A percentile compares a stretch with the other conserved stretches of the same genome.
Conservation (phyloP, 1,140 invertebrate species). For the Aphidius ervi region DNA sequence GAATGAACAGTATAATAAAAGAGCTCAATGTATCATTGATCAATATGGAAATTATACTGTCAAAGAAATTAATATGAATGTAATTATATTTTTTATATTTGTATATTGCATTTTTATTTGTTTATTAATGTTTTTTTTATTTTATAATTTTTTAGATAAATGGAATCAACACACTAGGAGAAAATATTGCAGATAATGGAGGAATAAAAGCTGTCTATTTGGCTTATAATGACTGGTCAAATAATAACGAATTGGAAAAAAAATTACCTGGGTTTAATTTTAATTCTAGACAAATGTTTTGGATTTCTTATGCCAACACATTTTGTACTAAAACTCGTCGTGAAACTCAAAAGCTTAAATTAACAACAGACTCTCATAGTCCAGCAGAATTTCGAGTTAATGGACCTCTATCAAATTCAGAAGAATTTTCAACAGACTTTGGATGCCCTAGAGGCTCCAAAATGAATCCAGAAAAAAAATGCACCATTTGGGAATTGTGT, state of each 20-base stretch:
- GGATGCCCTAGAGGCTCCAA: slow-evolving; percentile 66
- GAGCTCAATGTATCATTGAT: slow-evolving; percentile 64
- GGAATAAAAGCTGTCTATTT: slow-evolving; percentile 82
- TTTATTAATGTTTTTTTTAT: neutral
- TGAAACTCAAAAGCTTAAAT: slow-evolving; percentile 65
- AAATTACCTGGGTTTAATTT: slow-evolving; percentile 54
- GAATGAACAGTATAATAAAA: slow-evolving; percentile 57
- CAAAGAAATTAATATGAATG: slow-evolving; percentile 56
- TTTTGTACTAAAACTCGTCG: slow-evolving; percentile 55
- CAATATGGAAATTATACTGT: slow-evolving; percentile 67
- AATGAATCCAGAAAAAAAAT: slow-evolving; percentile 85
- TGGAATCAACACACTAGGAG: slow-evolving; percentile 81
- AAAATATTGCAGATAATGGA: slow-evolving; percentile 89
- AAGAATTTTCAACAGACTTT: slow-evolving; percentile 76
- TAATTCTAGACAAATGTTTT: slow-evolving; percentile 1
- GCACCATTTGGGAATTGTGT: slow-evolving; percentile 74
- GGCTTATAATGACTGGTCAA: slow-evolving; percentile 70
- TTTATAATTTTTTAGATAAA: slow-evolving; percentile 61
- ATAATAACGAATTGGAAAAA: slow-evolving; percentile 61
- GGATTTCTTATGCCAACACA: slow-evolving; percentile 43
- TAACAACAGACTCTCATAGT: slow-evolving; percentile 64
- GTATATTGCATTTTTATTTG: neutral
- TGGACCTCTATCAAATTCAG: slow-evolving; percentile 4
- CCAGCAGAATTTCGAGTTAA: slow-evolving; percentile 59
- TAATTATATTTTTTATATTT: slow-evolving; percentile 31